Conservation (phyloP, 2,113 vertebrate genomes). For the Ceuthmochares aereus region DNA sequence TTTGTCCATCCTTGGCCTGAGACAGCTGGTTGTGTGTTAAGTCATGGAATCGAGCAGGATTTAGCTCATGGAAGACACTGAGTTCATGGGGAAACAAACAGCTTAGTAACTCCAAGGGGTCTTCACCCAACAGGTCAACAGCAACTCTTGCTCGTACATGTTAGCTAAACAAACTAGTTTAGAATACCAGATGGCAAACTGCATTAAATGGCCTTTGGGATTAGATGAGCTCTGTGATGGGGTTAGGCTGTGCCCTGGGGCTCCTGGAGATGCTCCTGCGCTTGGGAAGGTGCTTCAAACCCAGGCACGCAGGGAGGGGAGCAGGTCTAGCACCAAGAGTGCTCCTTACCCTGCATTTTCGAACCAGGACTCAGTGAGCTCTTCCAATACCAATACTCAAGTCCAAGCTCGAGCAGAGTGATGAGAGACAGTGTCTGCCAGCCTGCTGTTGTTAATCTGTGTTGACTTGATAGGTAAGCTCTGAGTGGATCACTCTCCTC, state of each 20-base stretch:
- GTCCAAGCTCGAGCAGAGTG: background rate
- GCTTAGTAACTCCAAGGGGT: fast-evolving
- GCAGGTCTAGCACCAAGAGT: fast-evolving
- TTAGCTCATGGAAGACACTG: background rate
- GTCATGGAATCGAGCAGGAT: background rate
- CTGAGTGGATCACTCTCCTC: background rate
- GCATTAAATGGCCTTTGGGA: background rate
- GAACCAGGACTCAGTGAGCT: background rate
- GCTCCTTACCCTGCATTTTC: background rate
- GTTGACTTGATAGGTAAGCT: background rate
- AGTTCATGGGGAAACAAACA: background rate
- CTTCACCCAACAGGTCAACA: background rate
- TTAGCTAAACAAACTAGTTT: background rate
- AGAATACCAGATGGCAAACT: background rate
- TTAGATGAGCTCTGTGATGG: background rate
- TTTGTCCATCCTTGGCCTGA: background rate
- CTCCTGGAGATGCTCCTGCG: background rate
- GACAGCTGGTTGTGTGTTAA: background rate
- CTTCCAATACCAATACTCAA: background rate
- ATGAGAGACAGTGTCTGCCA: background rate
- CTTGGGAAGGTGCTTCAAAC: too few relatives aligned
- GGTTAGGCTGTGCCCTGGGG: background rate
- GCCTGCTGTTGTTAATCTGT: background rate
- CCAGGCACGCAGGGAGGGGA: fast-evolving
- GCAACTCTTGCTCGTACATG: background rate